Base-by-base conservation (phyloP, 1,140 invertebrate species). In the Drosophila sturtevanti region DNA sequence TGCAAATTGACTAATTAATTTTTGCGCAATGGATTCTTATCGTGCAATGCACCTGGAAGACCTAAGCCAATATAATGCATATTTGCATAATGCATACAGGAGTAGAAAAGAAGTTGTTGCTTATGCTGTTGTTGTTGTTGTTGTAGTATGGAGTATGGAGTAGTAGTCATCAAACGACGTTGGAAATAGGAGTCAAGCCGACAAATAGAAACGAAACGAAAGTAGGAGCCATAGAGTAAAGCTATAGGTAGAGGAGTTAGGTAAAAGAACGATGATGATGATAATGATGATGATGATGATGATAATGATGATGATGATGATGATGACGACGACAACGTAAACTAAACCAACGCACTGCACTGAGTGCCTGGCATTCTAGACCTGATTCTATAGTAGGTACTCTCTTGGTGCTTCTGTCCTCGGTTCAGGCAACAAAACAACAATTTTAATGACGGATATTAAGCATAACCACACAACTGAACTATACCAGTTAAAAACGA, bases 1-100 rank as follows among this genome's bases (percentile, higher is more conserved):
- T 87, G 82, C 84, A 87, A 87, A 87, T 87, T 87, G 82, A 89
- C 82, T 87, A 87, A 87, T 89, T 87, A 87, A 82, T 87, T 89
- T 87, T 74, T 80, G 76, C 70, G 66, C 84, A 89, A 87, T 89
- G 84, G 84, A 89, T 87, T 87, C 84, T 87, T 87, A 87, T 87
- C 84, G 84, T 70, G 73, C 72, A 75, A 79, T 79, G 80, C 80
- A 82, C 79, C 55, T 76, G 52, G 62, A 48, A 48, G 41, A 48
- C 41, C 41, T 48, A 48, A 48, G 41, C 51, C 72, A 79, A 77
- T 65, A 70, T 70, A 79, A 72, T 72, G 51, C 60, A 68, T 75
- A 82, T 82, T 82, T 82, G 80, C 80, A 82, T 82, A 82, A 69
- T 77, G 74, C 66, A 63, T 58, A 35, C 54, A 27, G 37, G 37